phyloP scores from a whole-genome alignment of 2,797 vertebrate genomes.

The Carcharodon carcharias region DNA sequence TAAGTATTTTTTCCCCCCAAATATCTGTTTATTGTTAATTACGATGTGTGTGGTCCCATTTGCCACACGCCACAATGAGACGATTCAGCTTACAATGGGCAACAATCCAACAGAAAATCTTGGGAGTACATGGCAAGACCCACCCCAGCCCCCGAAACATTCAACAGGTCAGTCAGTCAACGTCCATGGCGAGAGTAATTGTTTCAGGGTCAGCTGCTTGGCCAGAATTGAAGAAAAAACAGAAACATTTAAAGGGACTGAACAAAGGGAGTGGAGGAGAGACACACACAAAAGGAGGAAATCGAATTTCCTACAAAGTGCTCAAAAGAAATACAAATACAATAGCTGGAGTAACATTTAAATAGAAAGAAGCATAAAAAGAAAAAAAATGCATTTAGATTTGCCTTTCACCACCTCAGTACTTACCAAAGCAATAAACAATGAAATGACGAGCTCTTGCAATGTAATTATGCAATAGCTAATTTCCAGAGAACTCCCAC shows the following conservation, averaged over 20 bases:
- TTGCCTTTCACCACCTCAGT: not conserved
- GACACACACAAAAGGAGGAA: not conserved
- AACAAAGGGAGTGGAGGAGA: not conserved
- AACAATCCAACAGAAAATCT: not conserved
- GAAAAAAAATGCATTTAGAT: not conserved
- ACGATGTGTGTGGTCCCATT: not conserved
- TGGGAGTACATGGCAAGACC: too few species aligned
- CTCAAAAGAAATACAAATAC: too few species aligned
- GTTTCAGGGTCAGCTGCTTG: not conserved
- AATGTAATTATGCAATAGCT: not conserved
- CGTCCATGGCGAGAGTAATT: not conserved
- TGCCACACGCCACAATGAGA: not conserved
- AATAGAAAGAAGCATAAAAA: not conserved
- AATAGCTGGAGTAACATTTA: not conserved
- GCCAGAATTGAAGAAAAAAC: not conserved
- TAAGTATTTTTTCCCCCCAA: too few species aligned
- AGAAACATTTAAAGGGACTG: too few species aligned
- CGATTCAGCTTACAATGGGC: not conserved
- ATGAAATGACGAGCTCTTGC: not conserved
- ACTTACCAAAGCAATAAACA: not conserved
- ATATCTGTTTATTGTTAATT: not conserved
- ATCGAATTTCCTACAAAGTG: not conserved
- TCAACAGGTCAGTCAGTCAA: not conserved
- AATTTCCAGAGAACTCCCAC: not conserved
- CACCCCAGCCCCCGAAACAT: not conserved